These are phyloP conservation scores for Melanotaenia duboulayi DNA, from an alignment of 2,113 vertebrate genomes.

Conservation along the genomic window DNA sequence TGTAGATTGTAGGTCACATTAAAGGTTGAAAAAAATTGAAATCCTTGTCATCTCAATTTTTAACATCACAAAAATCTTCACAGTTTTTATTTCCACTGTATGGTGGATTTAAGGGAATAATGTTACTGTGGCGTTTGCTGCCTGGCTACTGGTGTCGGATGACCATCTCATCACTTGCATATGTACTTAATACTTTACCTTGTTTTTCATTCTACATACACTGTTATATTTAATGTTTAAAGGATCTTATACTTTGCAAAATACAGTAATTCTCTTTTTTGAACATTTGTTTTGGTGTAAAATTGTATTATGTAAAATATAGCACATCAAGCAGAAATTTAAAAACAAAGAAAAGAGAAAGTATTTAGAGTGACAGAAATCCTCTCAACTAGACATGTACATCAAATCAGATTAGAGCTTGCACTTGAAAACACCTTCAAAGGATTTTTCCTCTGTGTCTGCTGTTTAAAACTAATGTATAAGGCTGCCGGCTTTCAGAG, in stretches of 20 bases:
- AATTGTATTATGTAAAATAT: neutral
- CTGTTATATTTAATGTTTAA: neutral
- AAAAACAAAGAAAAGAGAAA: neutral
- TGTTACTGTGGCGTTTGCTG: neutral
- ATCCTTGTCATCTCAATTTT: no score
- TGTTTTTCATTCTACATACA: neutral
- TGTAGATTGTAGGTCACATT: no score
- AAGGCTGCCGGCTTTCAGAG: constrained; percentile 29
- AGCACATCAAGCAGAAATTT: neutral
- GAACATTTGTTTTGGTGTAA: neutral
- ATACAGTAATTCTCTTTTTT: neutral
- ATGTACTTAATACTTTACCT: neutral
- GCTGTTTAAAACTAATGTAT: neutral
- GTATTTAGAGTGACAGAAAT: neutral
- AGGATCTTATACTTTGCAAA: neutral
- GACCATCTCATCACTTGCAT: constrained; percentile 2
- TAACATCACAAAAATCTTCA: no score
- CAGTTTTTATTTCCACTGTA: no score
- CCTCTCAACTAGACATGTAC: neutral
- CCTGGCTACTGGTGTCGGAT: neutral
- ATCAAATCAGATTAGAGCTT: neutral
- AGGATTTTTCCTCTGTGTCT: neutral
- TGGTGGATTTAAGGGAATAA: constrained; percentile 14
- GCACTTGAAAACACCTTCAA: neutral
- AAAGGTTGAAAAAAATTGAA: no score